These are phyloP conservation scores for Pomacea canaliculata DNA, from an alignment of 2,888 invertebrate genomes.

Conservation along the genomic window DNA sequence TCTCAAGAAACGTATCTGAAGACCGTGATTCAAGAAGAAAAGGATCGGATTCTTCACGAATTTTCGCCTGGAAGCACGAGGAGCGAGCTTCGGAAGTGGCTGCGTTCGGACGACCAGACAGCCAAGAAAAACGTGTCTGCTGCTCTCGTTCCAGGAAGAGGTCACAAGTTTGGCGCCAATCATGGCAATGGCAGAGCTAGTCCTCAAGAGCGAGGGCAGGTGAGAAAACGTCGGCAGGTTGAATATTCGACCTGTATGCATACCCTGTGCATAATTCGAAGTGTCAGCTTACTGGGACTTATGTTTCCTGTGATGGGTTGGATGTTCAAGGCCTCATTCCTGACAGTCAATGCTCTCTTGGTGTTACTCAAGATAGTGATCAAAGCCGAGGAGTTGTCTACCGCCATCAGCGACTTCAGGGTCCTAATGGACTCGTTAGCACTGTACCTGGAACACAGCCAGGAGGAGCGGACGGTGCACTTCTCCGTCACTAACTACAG, in stretches of 20 bases:
- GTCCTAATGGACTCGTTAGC: conserved; percentile 1
- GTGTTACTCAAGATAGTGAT: neutral
- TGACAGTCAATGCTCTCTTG: conserved; percentile 1
- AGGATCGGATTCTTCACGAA: neutral
- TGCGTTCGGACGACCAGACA: too few species aligned
- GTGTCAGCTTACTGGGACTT: neutral
- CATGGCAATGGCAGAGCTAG: too few species aligned
- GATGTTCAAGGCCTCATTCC: conserved; percentile 8
- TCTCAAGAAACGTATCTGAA: neutral
- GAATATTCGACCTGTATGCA: neutral
- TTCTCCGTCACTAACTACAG: conserved; percentile 13
- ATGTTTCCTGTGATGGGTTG: conserved; percentile 1
- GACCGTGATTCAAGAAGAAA: conserved; percentile 1
- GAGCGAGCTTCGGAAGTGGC: neutral
- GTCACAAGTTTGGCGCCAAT: too few species aligned
- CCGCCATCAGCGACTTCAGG: neutral
- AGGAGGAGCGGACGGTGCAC: neutral
- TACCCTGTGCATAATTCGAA: neutral
- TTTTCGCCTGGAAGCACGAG: neutral
- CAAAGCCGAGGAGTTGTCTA: conserved; percentile 2
- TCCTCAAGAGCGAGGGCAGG: too few species aligned
- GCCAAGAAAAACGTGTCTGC: too few species aligned
- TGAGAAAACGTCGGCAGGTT: too few species aligned
- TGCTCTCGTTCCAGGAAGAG: too few species aligned
- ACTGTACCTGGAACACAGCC: conserved; percentile 7